Evolutionary conservation across 2,888 invertebrate genomes (phyloP), one percentile per base, ranked within the genome.

Genomic region (Heteromyza rotundicornis): DNA sequence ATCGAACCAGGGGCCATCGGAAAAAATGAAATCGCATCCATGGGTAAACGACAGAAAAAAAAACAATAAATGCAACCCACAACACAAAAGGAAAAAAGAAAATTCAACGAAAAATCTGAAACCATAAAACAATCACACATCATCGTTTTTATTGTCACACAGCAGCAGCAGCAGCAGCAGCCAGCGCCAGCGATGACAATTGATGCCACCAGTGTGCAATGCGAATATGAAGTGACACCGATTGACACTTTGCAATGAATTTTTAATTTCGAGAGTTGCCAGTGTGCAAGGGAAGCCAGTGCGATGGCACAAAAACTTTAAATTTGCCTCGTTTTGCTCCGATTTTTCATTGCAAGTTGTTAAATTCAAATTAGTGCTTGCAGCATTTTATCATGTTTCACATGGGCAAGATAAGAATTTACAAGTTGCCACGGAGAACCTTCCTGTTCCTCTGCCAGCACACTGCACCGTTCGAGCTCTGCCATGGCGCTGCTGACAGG

Each of bases 181-280:
- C 2, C 3, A 10, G 40, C 8, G 32, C 7, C 32, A 32, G 23
- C 24, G 36, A 20, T 32, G 50, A 32, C 47, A 47, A 22, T 47
- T 49, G 35, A 24, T 47, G 55, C 55, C 23, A 54, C 54, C 49
- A 54, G 47, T 27, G 24, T 40, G 52, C 24, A 44, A 7, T 16
- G 60, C 59, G 59, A 59, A 36, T 62, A 62, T 59, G 60, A 65
- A 61, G 59, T 65, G 65, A 65, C 63, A 62, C 54, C 75, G 72
- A 73, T 72, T 73, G 79, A 77, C 80, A 77, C 68, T 76, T 72
- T 74, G 71, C 77, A 76, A 78, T 72, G 80, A 80, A 79, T 80
- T 79, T 80, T 79, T 79, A 80, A 79, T 80, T 79, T 74, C 60
- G 56, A 62, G 63, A 63, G 61, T 62, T 62, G 20, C 24, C 51